Evolutionary conservation across 2,113 vertebrate species (phyloP).

Genomic region (Bungarus multicinctus): DNA sequence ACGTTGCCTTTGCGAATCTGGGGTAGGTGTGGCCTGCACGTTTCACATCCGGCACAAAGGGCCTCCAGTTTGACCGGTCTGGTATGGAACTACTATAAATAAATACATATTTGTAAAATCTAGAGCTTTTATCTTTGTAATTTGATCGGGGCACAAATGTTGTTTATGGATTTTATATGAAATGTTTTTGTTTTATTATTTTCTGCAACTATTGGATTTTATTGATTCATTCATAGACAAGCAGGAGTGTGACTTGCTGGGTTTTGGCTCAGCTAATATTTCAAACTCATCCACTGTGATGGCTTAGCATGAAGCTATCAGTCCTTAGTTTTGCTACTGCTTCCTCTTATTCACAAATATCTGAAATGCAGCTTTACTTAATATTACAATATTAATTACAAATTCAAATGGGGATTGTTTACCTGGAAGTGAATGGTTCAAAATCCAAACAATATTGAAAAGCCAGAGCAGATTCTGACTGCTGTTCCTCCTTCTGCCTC

Average conservation of each 20-base stretch:
- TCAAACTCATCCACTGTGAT: background rate
- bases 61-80: background rate
- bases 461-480: background rate
- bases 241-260: background rate
- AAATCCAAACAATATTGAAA: slow-evolving; percentile 13
- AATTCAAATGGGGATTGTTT: slow-evolving; percentile 12
- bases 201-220: background rate
- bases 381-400: background rate
- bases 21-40: too few species aligned
- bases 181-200: background rate
- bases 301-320: background rate
- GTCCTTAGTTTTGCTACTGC: background rate
- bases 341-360: background rate
- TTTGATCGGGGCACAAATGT: background rate
- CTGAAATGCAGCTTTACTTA: background rate
- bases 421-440: background rate
- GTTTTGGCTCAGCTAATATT: background rate
- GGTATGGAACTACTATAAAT: background rate
- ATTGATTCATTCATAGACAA: background rate
- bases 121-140: background rate
- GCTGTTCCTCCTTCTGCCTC: background rate
- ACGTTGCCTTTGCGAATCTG: too few species aligned
- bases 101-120: background rate
- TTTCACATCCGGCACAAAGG: too few species aligned
- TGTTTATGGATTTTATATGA: background rate